These are phyloP conservation scores for Oryzias woworae DNA, from an alignment of 2,113 vertebrate species.

Conservation along the genomic window DNA sequence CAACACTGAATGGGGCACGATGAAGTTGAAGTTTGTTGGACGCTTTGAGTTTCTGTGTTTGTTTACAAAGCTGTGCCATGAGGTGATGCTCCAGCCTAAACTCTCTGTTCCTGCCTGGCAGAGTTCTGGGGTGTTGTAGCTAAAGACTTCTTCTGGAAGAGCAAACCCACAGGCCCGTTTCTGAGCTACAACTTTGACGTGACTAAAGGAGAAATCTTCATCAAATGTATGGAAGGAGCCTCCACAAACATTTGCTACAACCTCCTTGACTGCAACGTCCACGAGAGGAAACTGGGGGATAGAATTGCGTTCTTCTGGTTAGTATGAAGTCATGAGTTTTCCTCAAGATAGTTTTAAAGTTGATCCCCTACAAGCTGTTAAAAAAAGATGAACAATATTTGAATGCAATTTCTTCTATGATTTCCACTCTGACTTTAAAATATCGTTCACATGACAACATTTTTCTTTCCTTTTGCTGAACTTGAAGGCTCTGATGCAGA, in stretches of 20 bases:
- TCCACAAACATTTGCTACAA: constrained; percentile 98
- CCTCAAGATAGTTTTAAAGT: too few relatives aligned
- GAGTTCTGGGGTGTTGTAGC: constrained; percentile 92
- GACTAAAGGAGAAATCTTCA: constrained; percentile 91
- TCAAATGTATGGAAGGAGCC: constrained; percentile 95
- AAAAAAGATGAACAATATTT: too few relatives aligned
- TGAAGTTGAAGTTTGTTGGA: too few relatives aligned
- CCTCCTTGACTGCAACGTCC: constrained; percentile 89
- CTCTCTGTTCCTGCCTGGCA: constrained; percentile 52
- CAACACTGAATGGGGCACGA: too few relatives aligned
- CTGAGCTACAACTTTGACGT: constrained; percentile 95
- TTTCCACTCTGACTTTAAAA: too few relatives aligned
- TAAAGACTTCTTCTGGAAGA: constrained; percentile 95
- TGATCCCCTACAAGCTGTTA: too few relatives aligned
- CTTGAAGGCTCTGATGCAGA: too few relatives aligned
- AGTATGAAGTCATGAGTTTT: constrained; percentile 13
- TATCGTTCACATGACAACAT: too few relatives aligned
- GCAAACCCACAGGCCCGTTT: constrained; percentile 81
- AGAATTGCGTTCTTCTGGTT: constrained; percentile 93
- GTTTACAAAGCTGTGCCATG: too few relatives aligned
- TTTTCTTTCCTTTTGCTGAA: too few relatives aligned
- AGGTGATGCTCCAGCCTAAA: neutral
- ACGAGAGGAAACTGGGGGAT: constrained; percentile 89
- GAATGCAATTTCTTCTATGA: too few relatives aligned
- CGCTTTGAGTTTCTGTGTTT: too few relatives aligned